Evolutionary conservation across 1,140 invertebrate genomes (phyloP).

Genomic region (Pinna nobilis): DNA sequence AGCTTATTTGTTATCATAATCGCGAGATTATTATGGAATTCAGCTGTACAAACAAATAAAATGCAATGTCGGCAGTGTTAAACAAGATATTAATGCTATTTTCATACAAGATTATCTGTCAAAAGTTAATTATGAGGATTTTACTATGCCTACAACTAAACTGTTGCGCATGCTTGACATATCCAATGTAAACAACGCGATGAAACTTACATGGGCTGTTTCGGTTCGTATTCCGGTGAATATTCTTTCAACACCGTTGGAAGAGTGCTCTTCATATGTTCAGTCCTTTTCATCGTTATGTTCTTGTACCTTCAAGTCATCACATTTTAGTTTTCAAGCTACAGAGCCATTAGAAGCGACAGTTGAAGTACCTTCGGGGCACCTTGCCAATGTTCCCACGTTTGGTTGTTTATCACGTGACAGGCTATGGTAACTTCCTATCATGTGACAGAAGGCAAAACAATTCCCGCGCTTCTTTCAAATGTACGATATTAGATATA

Average conservation of each 20-base stretch:
- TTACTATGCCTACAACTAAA: no score
- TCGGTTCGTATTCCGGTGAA: conserved; percentile 24
- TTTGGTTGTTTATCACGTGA: conserved; percentile 37
- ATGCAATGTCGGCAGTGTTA: no score
- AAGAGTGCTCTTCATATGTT: conserved; percentile 1
- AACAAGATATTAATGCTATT: no score
- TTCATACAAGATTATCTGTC: no score
- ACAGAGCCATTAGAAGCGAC: neutral
- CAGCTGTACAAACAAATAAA: no score
- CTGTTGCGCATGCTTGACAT: no score
- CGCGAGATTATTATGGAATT: no score
- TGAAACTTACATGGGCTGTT: conserved; percentile 7
- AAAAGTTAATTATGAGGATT: no score
- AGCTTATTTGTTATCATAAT: no score
- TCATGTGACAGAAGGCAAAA: conserved; percentile 15
- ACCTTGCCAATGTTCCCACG: conserved; percentile 37
- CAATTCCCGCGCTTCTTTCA: neutral
- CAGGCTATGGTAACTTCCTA: conserved; percentile 21
- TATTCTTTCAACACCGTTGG: conserved; percentile 28
- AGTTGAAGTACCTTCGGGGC: no score
- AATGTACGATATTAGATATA: neutral
- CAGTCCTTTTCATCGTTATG: conserved; percentile 4
- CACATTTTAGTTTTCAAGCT: conserved; percentile 6
- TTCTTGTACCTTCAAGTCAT: neutral
- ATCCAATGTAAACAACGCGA: conserved; percentile 28